Base-by-base conservation (phyloP, 1,140 invertebrate genomes). In the Parapsyche elsis region DNA sequence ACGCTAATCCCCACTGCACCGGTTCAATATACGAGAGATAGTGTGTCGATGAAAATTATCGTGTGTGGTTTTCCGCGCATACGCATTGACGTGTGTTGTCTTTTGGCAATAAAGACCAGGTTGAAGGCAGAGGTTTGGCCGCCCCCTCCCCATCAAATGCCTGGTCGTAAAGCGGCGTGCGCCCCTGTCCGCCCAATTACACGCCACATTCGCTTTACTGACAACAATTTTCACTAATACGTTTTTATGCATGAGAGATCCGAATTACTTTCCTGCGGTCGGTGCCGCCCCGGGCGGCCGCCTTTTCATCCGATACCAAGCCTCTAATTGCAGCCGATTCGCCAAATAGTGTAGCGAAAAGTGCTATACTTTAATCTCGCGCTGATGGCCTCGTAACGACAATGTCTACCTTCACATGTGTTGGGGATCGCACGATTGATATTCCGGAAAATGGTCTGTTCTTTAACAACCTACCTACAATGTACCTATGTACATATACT, bases 141-240 rank as follows among this genome's bases (percentile, higher is more conserved):
- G 49, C 49, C 49, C 30, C 49, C 2, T 16, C 49, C 16, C 49
- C 10, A 53, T 53, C 1, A 14, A 38, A 38, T 38, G 30, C 49
- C 49, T 53, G 57, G 79, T 74, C 71, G 71, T 80, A 80, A 80
- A 80, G 49, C 30, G 38, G 23, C 12, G 38, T 70, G 16, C 57
- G 26, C 45, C 57, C 53, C 71, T 19, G 23, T 23, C 74, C 79
- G 61, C 26, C 79, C 79, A 82, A 77, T 82, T 80, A 80, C 81
- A 82, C 59, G 79, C 78, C 73, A 53, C 81, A 78, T 80, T 80
- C 71, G 76, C 70, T 73, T 64, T 80, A 73, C 78, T 76, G 81
- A 82, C 81, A 78, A 79, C 81, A 82, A 82, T 82, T 82, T 78
- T 78, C 81, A 75, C 81, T 82, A 82, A 82, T 82, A 82, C 81